phyloP scores from a whole-genome alignment of 2,888 invertebrate species.

The Priocnemis perturbator region DNA sequence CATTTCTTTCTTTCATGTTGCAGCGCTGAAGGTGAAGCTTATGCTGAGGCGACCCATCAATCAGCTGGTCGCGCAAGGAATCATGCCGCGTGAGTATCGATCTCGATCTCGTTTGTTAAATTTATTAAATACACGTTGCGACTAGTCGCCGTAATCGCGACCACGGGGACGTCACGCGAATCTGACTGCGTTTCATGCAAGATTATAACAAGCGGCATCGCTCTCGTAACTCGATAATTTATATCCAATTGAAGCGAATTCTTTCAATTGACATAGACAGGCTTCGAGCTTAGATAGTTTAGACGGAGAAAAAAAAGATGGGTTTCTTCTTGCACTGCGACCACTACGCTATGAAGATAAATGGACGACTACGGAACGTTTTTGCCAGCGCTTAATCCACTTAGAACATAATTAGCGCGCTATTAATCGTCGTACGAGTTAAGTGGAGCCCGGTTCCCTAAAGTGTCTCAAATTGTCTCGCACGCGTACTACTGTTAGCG shows the following conservation, averaged over 20 bases:
- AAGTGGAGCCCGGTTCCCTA: constrained; percentile 40
- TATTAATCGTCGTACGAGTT: constrained; percentile 33
- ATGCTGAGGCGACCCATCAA: constrained; percentile 95
- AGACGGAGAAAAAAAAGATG: too few relatives aligned
- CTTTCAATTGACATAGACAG: too few relatives aligned
- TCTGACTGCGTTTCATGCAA: too few relatives aligned
- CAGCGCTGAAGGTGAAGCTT: constrained; percentile 98
- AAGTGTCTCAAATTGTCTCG: constrained; percentile 44
- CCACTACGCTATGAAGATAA: constrained; percentile 1
- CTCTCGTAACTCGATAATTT: too few relatives aligned
- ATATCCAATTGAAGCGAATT: too few relatives aligned
- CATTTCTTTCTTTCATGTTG: constrained; percentile 71
- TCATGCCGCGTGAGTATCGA: constrained; percentile 96
- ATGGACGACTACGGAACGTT: not conserved
- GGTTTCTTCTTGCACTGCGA: constrained; percentile 7
- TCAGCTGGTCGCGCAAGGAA: constrained; percentile 97
- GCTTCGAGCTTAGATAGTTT: too few relatives aligned
- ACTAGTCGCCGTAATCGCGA: too few relatives aligned
- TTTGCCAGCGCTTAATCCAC: constrained; percentile 46
- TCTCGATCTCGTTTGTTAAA: constrained; percentile 17
- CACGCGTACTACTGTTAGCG: not conserved
- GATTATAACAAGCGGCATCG: too few relatives aligned
- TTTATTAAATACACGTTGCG: too few relatives aligned
- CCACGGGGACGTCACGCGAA: too few relatives aligned
- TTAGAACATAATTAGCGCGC: constrained; percentile 45